Evolutionary conservation across 2,888 invertebrate species (phyloP), one percentile per base, ranked within the genome.

Genomic region (Apodemia mormo): DNA sequence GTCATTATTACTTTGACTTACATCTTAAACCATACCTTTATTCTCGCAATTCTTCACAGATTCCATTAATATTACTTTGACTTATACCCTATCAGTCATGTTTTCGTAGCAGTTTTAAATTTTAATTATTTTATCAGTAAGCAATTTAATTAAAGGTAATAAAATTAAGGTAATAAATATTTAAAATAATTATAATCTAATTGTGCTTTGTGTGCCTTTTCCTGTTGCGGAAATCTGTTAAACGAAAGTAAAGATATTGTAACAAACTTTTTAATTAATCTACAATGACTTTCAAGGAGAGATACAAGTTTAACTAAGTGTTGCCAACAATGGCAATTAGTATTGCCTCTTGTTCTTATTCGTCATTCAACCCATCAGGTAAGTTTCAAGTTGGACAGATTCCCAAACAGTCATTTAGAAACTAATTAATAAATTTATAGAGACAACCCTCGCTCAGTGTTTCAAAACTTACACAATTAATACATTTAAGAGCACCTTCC

Each of bases 361-460:
- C 33, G 30, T 33, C 58, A 61, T 33, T 33, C 58, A 12, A 40
- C 58, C 58, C 58, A 33, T 61, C 58, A 61, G 58, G 58, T 61
- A 61, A 61, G 8, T 61, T 22, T 61, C 33, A 61, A 61, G 58
- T 61, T 61, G 58, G 58, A 12, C 58, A 61, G 33, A 61, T 61
- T 61, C 58, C 58, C 29, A 61, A 61, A 61, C 58, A 61, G 58
- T 61, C 58, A 30, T 61, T 61, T 61, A 61, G 58, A 61, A 61
- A 61, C 58, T 61, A 61, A 61, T 61, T 61, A 30, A 61, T 61
- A 61, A 61, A 61, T 61, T 61, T 10, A 61, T 61, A 61, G 58
- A 61, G 61, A 61, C 61, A 61, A 14, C 61, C 61, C 6, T 12
- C 30, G 58, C 12, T 58, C 30, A 30, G 37, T 33, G 14, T 61